These are phyloP conservation scores for Brachirus orientalis DNA, from an alignment of 2,113 vertebrate species.

Conservation along the genomic window DNA sequence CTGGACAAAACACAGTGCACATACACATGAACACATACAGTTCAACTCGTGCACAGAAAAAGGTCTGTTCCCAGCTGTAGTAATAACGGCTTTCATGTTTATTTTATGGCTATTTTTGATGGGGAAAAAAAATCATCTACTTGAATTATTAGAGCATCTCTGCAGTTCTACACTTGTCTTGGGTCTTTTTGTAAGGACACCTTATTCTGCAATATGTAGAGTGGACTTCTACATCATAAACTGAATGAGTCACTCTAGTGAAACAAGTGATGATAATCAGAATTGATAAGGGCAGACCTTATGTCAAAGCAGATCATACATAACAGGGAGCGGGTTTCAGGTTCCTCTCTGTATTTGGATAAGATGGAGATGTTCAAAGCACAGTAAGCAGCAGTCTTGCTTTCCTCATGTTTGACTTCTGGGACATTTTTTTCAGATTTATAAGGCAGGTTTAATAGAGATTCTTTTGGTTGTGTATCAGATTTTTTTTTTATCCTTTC, in stretches of 20 bases:
- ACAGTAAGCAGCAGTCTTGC: conserved; percentile 22
- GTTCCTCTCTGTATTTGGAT: conserved; percentile 48
- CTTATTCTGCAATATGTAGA: conserved; percentile 25
- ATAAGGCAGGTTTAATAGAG: conserved; percentile 31
- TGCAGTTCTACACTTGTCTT: background rate
- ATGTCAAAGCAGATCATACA: conserved; percentile 67
- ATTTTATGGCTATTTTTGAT: background rate
- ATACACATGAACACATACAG: background rate
- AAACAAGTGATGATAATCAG: conserved; percentile 66
- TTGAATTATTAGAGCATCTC: background rate
- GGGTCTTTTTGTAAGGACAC: background rate
- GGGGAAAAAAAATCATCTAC: background rate
- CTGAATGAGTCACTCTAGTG: conserved; percentile 47
- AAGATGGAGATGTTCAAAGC: conserved; percentile 33
- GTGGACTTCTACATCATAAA: conserved; percentile 48
- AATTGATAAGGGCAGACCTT: conserved; percentile 70
- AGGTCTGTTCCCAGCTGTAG: background rate
- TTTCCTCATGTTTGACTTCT: conserved; percentile 11
- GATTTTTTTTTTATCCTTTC: background rate
- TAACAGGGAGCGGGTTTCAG: conserved; percentile 56
- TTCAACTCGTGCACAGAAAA: background rate
- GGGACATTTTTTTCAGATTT: conserved; percentile 33
- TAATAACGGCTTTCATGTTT: background rate
- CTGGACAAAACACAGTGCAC: conserved; percentile 54
- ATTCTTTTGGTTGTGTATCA: conserved; percentile 17